Conservation (phyloP, 1,140 invertebrate genomes). For the Brachystomella parvula region DNA sequence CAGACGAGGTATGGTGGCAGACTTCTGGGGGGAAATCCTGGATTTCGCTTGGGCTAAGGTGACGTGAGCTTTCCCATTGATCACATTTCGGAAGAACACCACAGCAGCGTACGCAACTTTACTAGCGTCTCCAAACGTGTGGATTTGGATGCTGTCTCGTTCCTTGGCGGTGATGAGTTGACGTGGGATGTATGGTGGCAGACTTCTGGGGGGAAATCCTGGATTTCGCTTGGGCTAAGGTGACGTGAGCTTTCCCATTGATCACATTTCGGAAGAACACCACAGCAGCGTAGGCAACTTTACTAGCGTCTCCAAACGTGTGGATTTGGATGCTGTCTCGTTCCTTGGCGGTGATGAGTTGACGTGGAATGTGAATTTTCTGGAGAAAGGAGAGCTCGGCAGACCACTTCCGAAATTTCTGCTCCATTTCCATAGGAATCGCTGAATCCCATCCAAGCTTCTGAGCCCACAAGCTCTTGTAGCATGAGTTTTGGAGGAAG, state of each 20-base stretch:
- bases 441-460: neutral
- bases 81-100: neutral
- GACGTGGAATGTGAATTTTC: constrained; percentile 1
- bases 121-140: constrained; percentile 12
- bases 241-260: neutral
- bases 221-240: constrained; percentile 13
- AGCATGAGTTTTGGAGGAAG: neutral
- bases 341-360: neutral
- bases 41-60: constrained; percentile 13
- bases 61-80: neutral
- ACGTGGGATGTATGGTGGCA: constrained; percentile 11
- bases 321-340: constrained; percentile 6
- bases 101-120: constrained; percentile 15
- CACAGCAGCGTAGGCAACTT: constrained; percentile 14
- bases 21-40: constrained; percentile 14
- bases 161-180: neutral
- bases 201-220: constrained; percentile 14
- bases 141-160: constrained; percentile 1
- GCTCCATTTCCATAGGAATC: neutral
- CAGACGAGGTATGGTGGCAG: constrained; percentile 6
- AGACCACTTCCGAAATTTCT: neutral
- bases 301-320: constrained; percentile 10
- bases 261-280: neutral
- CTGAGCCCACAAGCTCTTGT: neutral
- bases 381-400: neutral